Conservation (phyloP, 2,888 invertebrate species). For the Archips crataeganus region DNA sequence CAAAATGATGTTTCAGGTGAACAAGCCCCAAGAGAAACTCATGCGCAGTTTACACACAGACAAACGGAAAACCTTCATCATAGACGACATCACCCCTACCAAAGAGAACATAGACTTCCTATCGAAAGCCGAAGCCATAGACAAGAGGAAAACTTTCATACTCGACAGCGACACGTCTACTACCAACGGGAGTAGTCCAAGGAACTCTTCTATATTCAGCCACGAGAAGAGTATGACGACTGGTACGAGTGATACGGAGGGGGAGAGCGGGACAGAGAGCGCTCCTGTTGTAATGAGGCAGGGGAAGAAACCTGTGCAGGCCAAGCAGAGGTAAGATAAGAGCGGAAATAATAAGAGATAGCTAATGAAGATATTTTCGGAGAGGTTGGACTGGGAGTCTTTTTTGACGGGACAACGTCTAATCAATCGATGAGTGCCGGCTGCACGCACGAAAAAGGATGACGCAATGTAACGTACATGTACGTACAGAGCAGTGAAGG, state of each 20-base stretch:
- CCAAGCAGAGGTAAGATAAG: slow-evolving; percentile 67
- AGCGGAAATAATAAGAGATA: no score
- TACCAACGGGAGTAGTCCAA: slow-evolving; percentile 79
- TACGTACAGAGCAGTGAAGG: no score
- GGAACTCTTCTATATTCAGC: slow-evolving; percentile 79
- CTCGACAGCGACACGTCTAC: slow-evolving; percentile 81
- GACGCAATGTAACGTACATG: no score
- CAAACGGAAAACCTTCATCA: slow-evolving; percentile 74
- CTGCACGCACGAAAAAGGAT: no score
- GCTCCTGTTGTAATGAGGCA: slow-evolving; percentile 73
- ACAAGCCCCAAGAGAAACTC: slow-evolving; percentile 64
- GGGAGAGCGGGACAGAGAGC: slow-evolving; percentile 77
- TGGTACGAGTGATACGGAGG: slow-evolving; percentile 76
- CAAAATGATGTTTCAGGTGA: slow-evolving; percentile 57
- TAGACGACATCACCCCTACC: slow-evolving; percentile 75
- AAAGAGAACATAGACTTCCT: slow-evolving; percentile 75
- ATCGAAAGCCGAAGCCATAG: slow-evolving; percentile 60
- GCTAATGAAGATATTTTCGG: no score
- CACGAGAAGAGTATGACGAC: slow-evolving; percentile 73
- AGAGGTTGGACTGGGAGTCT: no score
- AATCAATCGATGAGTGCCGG: no score
- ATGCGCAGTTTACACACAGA: slow-evolving; percentile 65
- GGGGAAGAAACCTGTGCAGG: slow-evolving; percentile 60
- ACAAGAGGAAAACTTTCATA: slow-evolving; percentile 79
- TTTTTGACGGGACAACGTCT: no score